Base-by-base conservation (phyloP, 2,888 invertebrate genomes). In the Lepidochrysops patricia region DNA sequence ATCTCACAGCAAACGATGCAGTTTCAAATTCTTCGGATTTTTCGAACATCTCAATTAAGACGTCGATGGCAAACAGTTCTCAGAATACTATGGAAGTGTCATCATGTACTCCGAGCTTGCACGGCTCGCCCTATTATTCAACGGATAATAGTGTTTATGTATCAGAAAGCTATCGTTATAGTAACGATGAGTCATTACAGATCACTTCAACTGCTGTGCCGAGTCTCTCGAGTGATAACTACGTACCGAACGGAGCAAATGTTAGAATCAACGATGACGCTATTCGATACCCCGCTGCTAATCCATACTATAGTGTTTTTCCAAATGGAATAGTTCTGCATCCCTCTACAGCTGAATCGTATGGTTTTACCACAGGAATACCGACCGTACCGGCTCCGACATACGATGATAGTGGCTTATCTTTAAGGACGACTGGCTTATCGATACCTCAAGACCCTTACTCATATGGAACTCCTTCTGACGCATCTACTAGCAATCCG, bases 81-180 rank as follows among this genome's bases (percentile, higher is more conserved):
- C 82, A 81, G 65, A 82, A 62, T 62, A 72, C 80, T 54, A 73
- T 83, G 26, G 89, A 86, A 63, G 66, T 88, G 29, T 86, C 87
- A 25, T 76, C 87, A 1, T 89, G 88, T 65, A 83, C 85, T 5
- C 84, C 88, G 19, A 87, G 85, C 70, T 73, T 87, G 64, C 80
- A 84, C 64, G 86, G 83, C 72, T 80, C 86, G 37, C 80, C 89
- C 56, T 87, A 84, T 73, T 87, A 88, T 62, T 70, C 77, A 15
- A 70, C 80, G 60, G 76, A 77, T 4, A 80, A 81, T 64, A 69
- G 79, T 61, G 72, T 76, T 82, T 89, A 87, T 84, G 86, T 89
- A 82, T 64, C 84, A 37, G 87, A 88, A 64, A 79, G 80, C 81
- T 86, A 86, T 84, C 84, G 87, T 66, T 86, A 83, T 70, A 67